These are phyloP conservation scores for Thalassarche chlororhynchos DNA, from an alignment of 2,113 vertebrate genomes.

Conservation along the genomic window DNA sequence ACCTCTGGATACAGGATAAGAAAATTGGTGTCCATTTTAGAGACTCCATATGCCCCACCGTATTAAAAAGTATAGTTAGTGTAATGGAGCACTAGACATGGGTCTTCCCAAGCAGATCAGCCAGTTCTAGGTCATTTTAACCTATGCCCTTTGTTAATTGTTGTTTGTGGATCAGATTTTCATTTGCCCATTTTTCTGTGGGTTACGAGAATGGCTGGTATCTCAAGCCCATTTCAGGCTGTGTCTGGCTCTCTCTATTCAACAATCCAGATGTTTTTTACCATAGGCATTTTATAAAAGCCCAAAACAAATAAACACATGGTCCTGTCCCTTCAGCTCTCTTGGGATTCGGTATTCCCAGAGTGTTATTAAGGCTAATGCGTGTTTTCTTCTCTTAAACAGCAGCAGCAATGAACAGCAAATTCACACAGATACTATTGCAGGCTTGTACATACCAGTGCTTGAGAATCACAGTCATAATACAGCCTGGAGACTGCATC, in stretches of 20 bases:
- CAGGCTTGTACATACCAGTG: neutral
- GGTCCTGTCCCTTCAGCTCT: neutral
- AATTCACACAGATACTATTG: neutral
- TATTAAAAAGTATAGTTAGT: neutral
- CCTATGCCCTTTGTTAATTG: neutral
- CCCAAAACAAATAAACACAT: neutral
- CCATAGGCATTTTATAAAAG: neutral
- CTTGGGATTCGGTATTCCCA: neutral
- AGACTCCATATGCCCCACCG: neutral
- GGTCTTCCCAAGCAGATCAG: neutral
- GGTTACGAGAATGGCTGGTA: neutral
- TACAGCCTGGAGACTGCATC: neutral
- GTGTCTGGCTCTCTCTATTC: neutral
- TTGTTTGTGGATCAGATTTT: neutral
- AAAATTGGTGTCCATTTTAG: neutral
- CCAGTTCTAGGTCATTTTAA: neutral
- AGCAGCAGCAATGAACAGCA: neutral
- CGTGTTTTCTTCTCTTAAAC: neutral
- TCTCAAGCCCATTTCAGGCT: neutral
- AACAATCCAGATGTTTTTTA: neutral
- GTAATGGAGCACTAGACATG: neutral
- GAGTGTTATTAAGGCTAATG: neutral
- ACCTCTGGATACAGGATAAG: neutral
- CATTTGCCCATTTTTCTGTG: neutral
- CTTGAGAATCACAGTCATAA: neutral